These are phyloP conservation scores for Sciaenops ocellatus DNA, from an alignment of 2,797 vertebrate genomes.

Conservation along the genomic window DNA sequence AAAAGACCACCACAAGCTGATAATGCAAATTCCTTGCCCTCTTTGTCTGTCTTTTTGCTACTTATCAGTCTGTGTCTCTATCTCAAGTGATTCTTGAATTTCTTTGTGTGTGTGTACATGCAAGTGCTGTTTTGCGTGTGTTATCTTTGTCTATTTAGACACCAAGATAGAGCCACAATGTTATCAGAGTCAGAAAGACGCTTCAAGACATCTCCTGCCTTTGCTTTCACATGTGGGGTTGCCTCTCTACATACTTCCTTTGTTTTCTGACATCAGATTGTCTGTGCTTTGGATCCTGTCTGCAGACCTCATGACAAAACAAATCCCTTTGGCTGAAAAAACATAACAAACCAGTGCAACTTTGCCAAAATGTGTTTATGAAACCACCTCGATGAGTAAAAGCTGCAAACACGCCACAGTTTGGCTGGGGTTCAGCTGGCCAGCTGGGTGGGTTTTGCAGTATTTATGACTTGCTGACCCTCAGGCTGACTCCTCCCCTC, in stretches of 20 bases:
- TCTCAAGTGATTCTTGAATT: constrained; percentile 52
- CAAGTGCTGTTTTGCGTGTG: constrained; percentile 15
- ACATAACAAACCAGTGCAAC: constrained; percentile 13
- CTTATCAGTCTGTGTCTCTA: constrained; percentile 57
- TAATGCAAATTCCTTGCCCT: constrained; percentile 52
- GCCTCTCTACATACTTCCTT: constrained; percentile 35
- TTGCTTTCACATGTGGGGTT: constrained; percentile 40
- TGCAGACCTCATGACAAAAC: constrained; percentile 55
- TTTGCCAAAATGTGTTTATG: constrained; percentile 41
- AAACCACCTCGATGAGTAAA: constrained; percentile 37
- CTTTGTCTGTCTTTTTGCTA: constrained; percentile 28
- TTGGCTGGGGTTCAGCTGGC: constrained; percentile 38
- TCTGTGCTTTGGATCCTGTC: constrained; percentile 20
- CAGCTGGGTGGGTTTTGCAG: constrained; percentile 52
- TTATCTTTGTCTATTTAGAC: constrained; percentile 72
- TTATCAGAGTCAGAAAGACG: constrained; percentile 61
- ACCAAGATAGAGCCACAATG: constrained; percentile 46
- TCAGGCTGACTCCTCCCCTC: constrained; percentile 27
- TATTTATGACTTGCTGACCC: constrained; percentile 68
- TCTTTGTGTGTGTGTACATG: constrained; percentile 20
- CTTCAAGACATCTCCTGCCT: constrained; percentile 37
- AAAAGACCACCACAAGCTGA: constrained; percentile 45
- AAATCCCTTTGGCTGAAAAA: constrained; percentile 14
- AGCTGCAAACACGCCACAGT: constrained; percentile 28
- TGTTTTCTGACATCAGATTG: constrained; percentile 40